A percentile compares a stretch with the other conserved stretches of the same genome.
phyloP scores from a whole-genome alignment of 2,888 invertebrate genomes.

The Eudasyphora cyanicolor region DNA sequence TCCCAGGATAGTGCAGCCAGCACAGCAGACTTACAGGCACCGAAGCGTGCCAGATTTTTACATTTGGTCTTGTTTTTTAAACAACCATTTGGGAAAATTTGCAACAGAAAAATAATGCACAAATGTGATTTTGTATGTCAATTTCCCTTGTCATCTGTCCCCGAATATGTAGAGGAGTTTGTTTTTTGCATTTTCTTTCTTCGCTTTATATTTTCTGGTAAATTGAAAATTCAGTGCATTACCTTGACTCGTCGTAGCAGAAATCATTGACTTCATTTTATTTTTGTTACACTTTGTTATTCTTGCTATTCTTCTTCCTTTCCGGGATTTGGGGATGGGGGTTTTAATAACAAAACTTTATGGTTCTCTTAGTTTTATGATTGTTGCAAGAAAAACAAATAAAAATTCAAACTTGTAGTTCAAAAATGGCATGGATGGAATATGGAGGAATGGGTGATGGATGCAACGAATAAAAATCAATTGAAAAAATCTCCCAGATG shows the following conservation, averaged over 20 bases:
- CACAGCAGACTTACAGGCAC: constrained; percentile 66
- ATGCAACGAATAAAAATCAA: too few species aligned
- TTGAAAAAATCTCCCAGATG: constrained; percentile 9
- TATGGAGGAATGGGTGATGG: neutral
- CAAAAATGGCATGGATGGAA: neutral
- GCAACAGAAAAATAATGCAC: neutral
- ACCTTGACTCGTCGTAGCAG: constrained; percentile 55
- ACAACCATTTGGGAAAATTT: neutral
- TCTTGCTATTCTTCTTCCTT: neutral
- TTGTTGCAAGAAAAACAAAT: constrained; percentile 15
- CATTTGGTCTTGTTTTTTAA: constrained; percentile 18
- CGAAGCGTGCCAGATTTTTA: constrained; percentile 54
- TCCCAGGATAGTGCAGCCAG: too few species aligned
- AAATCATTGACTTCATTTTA: constrained; percentile 26
- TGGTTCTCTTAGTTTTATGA: constrained; percentile 33
- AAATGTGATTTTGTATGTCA: too few species aligned
- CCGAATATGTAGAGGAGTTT: neutral
- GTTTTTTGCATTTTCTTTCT: constrained; percentile 4
- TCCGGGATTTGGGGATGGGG: too few species aligned
- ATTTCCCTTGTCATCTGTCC: too few species aligned
- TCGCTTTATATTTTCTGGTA: neutral
- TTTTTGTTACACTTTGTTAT: neutral
- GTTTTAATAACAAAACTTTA: constrained; percentile 10
- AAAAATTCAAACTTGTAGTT: neutral
- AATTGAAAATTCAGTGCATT: constrained; percentile 32